Base-by-base conservation (phyloP, 2,113 vertebrate species). In the Tringa solitaria region DNA sequence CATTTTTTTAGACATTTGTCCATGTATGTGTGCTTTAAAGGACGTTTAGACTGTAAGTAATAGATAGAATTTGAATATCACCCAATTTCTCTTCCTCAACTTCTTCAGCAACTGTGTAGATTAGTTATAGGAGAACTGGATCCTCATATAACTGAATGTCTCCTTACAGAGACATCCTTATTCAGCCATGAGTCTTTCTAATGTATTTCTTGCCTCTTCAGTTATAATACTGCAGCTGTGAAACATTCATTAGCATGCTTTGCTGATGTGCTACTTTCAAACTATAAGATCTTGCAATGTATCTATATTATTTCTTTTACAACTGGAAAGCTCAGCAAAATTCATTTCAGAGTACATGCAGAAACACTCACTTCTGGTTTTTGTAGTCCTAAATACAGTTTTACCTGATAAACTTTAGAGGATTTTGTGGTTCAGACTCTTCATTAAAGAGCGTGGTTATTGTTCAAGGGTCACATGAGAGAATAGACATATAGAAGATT, bases 201-300 rank as follows among this genome's bases (percentile, higher is more conserved):
- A 95, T 41, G 23, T 51, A 78, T 91, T 95, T 93, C 69, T 95
- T 94, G 56, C 30, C 56, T 94, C 41, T 87, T 93, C 69, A 69
- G 51, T 90, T 90, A 75, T 23, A 95, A 92, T 86, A 35, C 73
- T 84, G 69, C 79, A 97, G 84, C 94, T 95, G 77, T 76, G 84
- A 80, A 89, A 60, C n/a, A 10, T 48, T 95, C 69, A 91, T 89
- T 96, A 95, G 21, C 72, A 83, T 84, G 28, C 39, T 85, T 87
- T 93, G 77, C 82, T 80, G 68, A 88, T 81, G 64, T 61, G 43
- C 85, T 90, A 27, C 46, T 86, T 94, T 72, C 61, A 84, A 84
- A 95, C 76, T 14, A 60, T 54, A 72, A 92, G 46, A 69, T 51
- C 17, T 37, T 59, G 37, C 45, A 81, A n/a, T n/a, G 6, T 89